These are phyloP conservation scores for Campylomormyrus numenius DNA, from an alignment of 2,113 vertebrate species.

Conservation along the genomic window DNA sequence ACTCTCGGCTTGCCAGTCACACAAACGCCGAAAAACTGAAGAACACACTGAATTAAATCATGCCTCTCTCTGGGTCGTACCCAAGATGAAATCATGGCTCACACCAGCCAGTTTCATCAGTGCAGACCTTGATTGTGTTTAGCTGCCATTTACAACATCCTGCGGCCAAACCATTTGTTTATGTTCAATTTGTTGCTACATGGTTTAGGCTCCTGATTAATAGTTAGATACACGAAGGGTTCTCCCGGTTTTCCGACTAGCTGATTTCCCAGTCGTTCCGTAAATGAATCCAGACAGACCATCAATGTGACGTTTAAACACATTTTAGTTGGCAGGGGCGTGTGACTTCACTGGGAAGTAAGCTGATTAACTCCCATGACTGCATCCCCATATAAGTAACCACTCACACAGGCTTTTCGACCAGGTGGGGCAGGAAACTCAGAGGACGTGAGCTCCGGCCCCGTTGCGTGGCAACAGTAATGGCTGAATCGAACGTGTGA, in stretches of 20 bases:
- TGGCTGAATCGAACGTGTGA: conserved; percentile 30
- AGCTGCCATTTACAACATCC: neutral
- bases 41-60: neutral
- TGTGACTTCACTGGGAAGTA: neutral
- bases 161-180: neutral
- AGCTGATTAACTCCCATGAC: neutral
- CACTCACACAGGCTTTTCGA: conserved; percentile 21
- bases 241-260: neutral
- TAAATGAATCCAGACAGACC: neutral
- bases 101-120: neutral
- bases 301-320: neutral
- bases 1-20: neutral
- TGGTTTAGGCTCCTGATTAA: neutral
- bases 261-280: neutral
- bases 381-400: neutral
- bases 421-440: conserved; percentile 53
- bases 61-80: neutral
- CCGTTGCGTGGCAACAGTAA: conserved; percentile 60
- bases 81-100: neutral
- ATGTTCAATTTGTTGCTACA: neutral
- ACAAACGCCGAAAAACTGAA: neutral
- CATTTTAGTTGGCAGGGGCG: neutral
- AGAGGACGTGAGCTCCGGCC: conserved; percentile 41
- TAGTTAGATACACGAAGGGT: neutral
- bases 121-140: neutral